Conservation (phyloP, 2,113 vertebrate species). For the Anser cygnoides region DNA sequence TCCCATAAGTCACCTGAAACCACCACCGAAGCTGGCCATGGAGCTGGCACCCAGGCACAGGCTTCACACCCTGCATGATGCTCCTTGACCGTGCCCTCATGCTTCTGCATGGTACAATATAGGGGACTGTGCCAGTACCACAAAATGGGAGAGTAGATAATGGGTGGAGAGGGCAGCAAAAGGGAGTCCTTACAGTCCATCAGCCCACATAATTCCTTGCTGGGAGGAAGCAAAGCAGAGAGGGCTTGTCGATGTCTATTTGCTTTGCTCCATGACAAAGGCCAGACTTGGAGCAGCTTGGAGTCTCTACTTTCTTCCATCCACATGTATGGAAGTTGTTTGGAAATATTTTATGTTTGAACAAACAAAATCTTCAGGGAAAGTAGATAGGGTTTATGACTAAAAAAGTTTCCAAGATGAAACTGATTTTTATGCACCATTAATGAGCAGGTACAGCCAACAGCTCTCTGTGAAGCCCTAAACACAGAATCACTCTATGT, state of each 20-base stretch:
- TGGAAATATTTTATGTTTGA: background rate
- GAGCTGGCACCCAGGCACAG: background rate
- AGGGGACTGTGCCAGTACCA: rapidly evolving
- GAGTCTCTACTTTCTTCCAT: background rate
- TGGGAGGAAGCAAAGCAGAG: background rate
- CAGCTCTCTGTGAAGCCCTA: background rate
- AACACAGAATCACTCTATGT: background rate
- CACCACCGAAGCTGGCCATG: background rate
- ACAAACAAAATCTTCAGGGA: background rate
- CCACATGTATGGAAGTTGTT: background rate
- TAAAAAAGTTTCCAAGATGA: background rate
- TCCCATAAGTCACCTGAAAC: background rate
- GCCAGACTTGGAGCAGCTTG: background rate
- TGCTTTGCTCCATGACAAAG: background rate
- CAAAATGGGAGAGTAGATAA: background rate
- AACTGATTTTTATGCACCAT: background rate
- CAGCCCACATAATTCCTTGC: background rate
- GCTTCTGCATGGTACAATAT: background rate
- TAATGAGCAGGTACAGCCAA: background rate
- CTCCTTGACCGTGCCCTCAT: rapidly evolving
- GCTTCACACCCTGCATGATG: background rate
- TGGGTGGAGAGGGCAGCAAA: background rate
- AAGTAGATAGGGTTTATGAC: background rate
- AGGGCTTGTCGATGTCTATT: background rate
- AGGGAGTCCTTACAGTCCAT: background rate